Conservation (phyloP, 2,888 invertebrate genomes). For the Spilarctia lutea region DNA sequence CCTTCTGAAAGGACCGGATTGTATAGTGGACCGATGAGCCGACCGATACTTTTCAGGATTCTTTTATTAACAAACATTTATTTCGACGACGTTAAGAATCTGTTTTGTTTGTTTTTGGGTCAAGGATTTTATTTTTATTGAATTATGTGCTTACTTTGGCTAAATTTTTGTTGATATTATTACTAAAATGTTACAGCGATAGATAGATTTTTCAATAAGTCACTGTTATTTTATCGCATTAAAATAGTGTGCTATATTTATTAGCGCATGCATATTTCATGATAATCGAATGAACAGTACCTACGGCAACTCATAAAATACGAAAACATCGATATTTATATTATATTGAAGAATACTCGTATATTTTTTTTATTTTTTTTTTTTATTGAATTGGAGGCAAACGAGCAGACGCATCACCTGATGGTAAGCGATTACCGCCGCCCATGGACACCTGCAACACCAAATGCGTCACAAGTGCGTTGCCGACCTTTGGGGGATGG, state of each 20-base stretch:
- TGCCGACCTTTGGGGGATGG: too few relatives aligned
- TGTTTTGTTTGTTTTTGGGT: slow-evolving; percentile 9
- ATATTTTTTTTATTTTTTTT: too few relatives aligned
- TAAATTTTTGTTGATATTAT: background rate
- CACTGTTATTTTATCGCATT: background rate
- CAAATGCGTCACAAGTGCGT: too few relatives aligned
- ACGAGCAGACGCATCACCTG: too few relatives aligned
- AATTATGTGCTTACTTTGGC: background rate
- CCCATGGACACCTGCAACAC: too few relatives aligned
- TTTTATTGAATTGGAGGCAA: too few relatives aligned
- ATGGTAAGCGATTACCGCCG: too few relatives aligned
- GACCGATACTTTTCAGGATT: slow-evolving; percentile 9
- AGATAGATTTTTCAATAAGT: background rate
- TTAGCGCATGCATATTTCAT: background rate
- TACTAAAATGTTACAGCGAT: background rate
- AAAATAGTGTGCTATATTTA: background rate
- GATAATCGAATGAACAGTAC: background rate
- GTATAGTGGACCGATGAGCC: slow-evolving; percentile 16
- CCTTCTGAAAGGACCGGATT: slow-evolving; percentile 35
- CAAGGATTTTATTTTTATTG: background rate
- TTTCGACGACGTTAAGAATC: slow-evolving; percentile 5
- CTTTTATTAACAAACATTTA: slow-evolving; percentile 25
- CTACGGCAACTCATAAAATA: background rate
- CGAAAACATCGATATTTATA: background rate
- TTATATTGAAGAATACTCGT: background rate